These are phyloP conservation scores for Ariopsis seemanni DNA, from an alignment of 2,113 vertebrate species.

Conservation along the genomic window DNA sequence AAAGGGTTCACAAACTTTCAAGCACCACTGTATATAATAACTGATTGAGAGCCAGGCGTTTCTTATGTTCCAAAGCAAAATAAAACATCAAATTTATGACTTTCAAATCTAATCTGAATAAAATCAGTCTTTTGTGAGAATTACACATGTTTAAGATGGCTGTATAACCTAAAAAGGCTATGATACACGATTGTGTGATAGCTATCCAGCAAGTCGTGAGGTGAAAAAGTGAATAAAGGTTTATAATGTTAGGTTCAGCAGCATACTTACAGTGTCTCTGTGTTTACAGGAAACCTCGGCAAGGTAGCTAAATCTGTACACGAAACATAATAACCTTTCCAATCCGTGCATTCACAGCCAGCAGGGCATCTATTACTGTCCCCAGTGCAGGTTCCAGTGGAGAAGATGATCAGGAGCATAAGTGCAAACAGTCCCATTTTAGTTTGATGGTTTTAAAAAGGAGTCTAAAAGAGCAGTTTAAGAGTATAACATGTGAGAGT, in stretches of 20 bases:
- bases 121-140: not conserved
- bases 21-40: too few species aligned
- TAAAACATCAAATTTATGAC: not conserved
- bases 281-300: constrained; percentile 18
- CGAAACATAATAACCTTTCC: constrained; percentile 4
- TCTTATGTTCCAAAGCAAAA: not conserved
- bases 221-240: not conserved
- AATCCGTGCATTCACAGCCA: constrained; percentile 3
- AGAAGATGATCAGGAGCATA: not conserved
- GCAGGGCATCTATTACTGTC: not conserved
- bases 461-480: not conserved
- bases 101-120: not conserved
- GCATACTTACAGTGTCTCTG: constrained; percentile 19
- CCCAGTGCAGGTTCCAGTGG: not conserved
- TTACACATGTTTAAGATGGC: not conserved
- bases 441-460: not conserved
- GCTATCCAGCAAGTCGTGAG: not conserved
- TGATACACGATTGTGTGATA: not conserved
- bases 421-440: constrained; percentile 13
- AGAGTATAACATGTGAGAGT: not conserved
- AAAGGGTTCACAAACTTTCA: too few species aligned
- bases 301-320: constrained; percentile 17
- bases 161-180: not conserved
- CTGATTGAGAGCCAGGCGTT: not conserved
- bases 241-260: not conserved